phyloP scores from a whole-genome alignment of 2,888 invertebrate species.

The Acleris laterana region DNA sequence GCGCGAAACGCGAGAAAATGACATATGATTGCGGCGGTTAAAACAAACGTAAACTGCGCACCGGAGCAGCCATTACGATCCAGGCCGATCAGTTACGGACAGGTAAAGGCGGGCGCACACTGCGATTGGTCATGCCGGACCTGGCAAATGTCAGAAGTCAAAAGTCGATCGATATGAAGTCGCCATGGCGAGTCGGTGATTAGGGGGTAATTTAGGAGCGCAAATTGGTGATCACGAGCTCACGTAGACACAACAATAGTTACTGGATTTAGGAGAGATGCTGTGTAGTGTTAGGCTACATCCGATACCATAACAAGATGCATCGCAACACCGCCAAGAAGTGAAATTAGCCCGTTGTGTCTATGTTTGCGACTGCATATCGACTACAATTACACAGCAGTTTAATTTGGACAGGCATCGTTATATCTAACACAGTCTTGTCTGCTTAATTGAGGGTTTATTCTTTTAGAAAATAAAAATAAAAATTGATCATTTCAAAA shows the following conservation, averaged over 20 bases:
- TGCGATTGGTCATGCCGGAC: slow-evolving; percentile 45
- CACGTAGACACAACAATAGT: slow-evolving; percentile 4
- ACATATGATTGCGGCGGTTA: slow-evolving; percentile 73
- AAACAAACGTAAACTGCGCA: slow-evolving; percentile 67
- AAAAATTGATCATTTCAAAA: too few relatives aligned
- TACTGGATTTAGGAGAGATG: too few relatives aligned
- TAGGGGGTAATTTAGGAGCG: slow-evolving; percentile 25
- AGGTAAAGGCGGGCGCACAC: slow-evolving; percentile 46
- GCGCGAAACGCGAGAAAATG: slow-evolving; percentile 72
- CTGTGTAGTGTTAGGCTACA: too few relatives aligned
- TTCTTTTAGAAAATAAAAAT: too few relatives aligned
- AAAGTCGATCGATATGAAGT: slow-evolving; percentile 37
- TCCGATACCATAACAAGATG: too few relatives aligned
- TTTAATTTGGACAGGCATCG: too few relatives aligned
- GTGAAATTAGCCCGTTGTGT: too few relatives aligned
- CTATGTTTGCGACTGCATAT: too few relatives aligned
- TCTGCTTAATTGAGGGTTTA: too few relatives aligned
- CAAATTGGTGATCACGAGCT: slow-evolving; percentile 35
- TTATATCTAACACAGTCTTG: too few relatives aligned
- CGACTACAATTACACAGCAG: too few relatives aligned
- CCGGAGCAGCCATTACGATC: slow-evolving; percentile 53
- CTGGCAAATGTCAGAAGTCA: slow-evolving; percentile 46
- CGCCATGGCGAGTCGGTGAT: slow-evolving; percentile 30
- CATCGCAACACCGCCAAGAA: too few relatives aligned
- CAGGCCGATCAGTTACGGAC: slow-evolving; percentile 48